phyloP scores from a whole-genome alignment of 2,888 invertebrate species.

The Macrosiphum euphorbiae region DNA sequence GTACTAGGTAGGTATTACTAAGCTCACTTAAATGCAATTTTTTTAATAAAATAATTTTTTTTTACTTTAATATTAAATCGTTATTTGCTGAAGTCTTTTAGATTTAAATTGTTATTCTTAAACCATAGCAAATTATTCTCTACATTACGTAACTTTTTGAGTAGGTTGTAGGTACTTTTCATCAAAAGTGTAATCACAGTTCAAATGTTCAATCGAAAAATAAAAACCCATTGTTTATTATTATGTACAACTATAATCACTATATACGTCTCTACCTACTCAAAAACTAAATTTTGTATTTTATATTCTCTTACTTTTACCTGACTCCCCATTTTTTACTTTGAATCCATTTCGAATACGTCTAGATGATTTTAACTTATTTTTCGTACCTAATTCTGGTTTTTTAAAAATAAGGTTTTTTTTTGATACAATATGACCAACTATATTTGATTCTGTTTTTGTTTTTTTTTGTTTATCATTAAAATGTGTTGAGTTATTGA shows the following conservation, averaged over 20 bases:
- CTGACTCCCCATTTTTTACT: conserved; percentile 6
- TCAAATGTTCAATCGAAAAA: neutral
- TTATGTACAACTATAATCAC: neutral
- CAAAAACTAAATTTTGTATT: neutral
- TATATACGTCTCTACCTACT: neutral
- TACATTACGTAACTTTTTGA: no score
- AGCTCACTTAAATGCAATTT: neutral
- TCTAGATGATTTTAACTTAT: neutral
- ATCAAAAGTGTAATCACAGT: no score
- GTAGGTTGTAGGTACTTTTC: no score
- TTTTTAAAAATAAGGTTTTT: neutral
- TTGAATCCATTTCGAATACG: neutral
- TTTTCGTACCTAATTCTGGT: neutral
- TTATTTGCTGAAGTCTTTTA: neutral
- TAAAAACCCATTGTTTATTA: neutral
- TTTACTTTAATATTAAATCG: neutral
- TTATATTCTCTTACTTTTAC: conserved; percentile 10
- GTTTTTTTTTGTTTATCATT: neutral
- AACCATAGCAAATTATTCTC: neutral
- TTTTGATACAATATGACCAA: neutral
- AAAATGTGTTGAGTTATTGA: neutral
- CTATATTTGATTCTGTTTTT: neutral
- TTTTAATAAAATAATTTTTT: neutral
- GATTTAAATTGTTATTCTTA: neutral
- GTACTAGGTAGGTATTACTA: neutral